Percentiles rank a stretch among this genome's conserved stretches.
Conservation (phyloP, 2,113 vertebrate genomes). For the Entomyzon cyanotis region DNA sequence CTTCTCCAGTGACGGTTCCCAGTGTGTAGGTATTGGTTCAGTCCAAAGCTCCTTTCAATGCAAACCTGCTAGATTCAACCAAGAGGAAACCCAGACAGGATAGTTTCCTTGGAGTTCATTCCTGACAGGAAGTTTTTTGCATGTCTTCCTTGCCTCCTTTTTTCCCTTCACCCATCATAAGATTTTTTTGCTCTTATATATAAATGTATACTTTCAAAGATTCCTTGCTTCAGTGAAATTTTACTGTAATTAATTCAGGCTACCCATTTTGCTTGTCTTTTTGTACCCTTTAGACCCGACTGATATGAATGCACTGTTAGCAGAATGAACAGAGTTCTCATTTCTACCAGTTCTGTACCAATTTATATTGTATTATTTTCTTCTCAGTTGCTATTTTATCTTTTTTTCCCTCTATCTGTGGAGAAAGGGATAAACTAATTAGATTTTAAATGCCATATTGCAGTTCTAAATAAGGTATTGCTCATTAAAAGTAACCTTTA, state of each 20-base stretch:
- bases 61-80: background rate
- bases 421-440: background rate
- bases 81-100: background rate
- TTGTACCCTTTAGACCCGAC: background rate
- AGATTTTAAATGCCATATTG: background rate
- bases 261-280: background rate
- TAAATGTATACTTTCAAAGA: background rate
- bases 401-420: background rate
- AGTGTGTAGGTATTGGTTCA: background rate
- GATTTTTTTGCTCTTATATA: background rate
- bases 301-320: background rate
- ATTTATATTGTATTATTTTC: background rate
- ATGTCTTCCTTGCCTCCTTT: background rate
- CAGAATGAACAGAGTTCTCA: background rate
- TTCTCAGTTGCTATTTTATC: background rate
- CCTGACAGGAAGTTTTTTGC: background rate
- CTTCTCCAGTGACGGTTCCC: background rate
- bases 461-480: background rate
- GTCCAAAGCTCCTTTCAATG: background rate
- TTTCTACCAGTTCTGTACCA: background rate
- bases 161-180: background rate
- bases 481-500: constrained; percentile 26
- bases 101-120: background rate
- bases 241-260: background rate
- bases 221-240: background rate